phyloP scores from a whole-genome alignment of 1,140 invertebrate species.

The Anagrus nilaparvatae region DNA sequence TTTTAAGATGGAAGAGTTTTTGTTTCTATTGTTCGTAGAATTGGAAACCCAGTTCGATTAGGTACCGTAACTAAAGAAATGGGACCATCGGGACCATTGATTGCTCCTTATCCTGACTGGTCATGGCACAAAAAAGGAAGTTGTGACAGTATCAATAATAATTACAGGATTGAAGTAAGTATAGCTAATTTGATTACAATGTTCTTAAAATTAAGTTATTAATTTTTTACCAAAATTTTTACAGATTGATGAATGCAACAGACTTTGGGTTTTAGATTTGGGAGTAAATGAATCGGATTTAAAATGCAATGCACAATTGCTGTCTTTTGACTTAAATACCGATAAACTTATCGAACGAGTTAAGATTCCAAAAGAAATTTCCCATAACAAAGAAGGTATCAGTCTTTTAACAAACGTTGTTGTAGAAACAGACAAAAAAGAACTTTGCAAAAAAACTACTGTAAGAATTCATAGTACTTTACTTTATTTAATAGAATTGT shows the following conservation, averaged over 20 bases:
- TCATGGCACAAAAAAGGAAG: background rate
- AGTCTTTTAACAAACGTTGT: background rate
- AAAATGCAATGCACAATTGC: background rate
- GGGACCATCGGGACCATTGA: background rate
- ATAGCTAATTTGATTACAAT: too few relatives aligned
- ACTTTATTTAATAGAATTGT: background rate
- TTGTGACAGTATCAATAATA: conserved; percentile 1
- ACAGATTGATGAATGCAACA: conserved; percentile 1
- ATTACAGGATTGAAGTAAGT: conserved; percentile 11
- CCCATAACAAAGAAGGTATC: background rate
- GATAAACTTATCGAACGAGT: background rate
- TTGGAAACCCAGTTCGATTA: background rate
- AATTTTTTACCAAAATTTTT: background rate
- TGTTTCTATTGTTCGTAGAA: background rate
- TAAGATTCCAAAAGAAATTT: background rate
- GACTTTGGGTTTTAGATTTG: background rate
- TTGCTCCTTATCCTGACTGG: conserved; percentile 1
- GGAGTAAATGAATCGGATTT: background rate
- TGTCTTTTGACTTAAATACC: background rate
- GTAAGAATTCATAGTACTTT: background rate
- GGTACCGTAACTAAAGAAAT: background rate
- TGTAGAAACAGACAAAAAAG: background rate
- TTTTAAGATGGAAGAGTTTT: conserved; percentile 4
- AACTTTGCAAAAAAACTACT: conserved; percentile 1
- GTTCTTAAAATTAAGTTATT: background rate